Evolutionary conservation across 2,888 invertebrate species (phyloP), one percentile per base, ranked within the genome.

Genomic region (Petrophora chlorosata): DNA sequence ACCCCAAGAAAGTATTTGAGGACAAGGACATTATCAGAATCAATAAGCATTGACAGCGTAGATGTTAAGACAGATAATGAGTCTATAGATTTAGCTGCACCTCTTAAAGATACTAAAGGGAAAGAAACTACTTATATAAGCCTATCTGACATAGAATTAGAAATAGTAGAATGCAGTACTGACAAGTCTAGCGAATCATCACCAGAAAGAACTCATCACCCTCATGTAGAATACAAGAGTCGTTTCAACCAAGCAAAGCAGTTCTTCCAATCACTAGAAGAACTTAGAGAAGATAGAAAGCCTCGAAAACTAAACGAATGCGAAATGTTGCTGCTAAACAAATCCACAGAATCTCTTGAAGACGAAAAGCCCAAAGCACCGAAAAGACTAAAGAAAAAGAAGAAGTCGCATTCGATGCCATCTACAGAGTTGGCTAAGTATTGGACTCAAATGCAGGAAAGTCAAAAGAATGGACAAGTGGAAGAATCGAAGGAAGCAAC

Each of bases 251-350:
- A 73, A 59, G 91, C 91, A 9, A 91, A 87, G 63, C 73, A 88
- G 65, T 91, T 80, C 57, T 91, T 91, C 50, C 85, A 91, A 63
- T 90, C 89, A 1, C 65, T 91, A 33, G 91, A 91, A 73, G 87
- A 87, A 56, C 61, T 88, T 4, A 72, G 81, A 45, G 79, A 76
- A 48, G 58, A 65, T 2, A 85, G 76, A 51, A 85, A 76, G 44
- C 70, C 75, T 7, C 63, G 70, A 34, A 85, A 85, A 65, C 52
- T 81, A 5, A 89, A 85, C 56, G 89, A 88, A 75, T 88, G 85
- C 50, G 82, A 89, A 75, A 53, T 76, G 54, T 59, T 87, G 44
- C 57, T 85, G 29, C 69, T 73, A 46, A 77, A 76, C 45, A 68
- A 77, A 62, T 80, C 82, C 43, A 73, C 67, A 30, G 88, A 89